Conservation (phyloP, 2,113 vertebrate genomes). For the Cygnus atratus region DNA sequence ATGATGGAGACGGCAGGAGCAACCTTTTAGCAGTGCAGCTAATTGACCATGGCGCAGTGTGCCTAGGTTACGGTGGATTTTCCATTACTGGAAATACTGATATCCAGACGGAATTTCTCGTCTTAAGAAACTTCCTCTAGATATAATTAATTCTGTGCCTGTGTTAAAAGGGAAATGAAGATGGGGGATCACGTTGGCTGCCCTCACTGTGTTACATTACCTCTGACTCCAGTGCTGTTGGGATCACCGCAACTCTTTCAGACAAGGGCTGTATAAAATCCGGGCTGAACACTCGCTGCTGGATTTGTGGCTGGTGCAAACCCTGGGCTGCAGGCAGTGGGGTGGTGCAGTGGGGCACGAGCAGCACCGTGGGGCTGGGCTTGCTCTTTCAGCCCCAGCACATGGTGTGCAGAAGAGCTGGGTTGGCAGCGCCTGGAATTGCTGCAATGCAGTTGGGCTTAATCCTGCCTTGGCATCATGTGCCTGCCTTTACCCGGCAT, state of each 20-base stretch:
- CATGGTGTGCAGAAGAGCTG: neutral
- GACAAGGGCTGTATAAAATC: neutral
- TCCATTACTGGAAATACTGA: neutral
- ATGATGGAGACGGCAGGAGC: neutral
- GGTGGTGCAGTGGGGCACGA: too few species aligned
- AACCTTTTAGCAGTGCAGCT: rapidly evolving
- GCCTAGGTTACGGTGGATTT: neutral
- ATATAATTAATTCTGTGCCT: neutral
- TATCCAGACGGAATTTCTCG: neutral
- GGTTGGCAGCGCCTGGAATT: slow-evolving; percentile 13
- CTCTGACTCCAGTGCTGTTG: neutral
- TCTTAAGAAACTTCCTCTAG: neutral
- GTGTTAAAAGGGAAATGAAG: neutral
- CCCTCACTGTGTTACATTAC: rapidly evolving
- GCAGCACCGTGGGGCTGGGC: too few species aligned
- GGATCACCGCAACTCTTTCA: neutral
- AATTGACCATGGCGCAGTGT: neutral
- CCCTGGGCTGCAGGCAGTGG: rapidly evolving
- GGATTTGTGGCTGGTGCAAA: neutral
- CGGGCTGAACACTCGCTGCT: neutral
- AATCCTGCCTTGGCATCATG: slow-evolving; percentile 32
- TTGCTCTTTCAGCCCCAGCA: neutral
- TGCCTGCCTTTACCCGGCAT: neutral
- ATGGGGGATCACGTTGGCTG: neutral
- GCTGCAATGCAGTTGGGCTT: slow-evolving; percentile 12